Conservation (phyloP, 2,113 vertebrate genomes). For the Todiramphus chloris region DNA sequence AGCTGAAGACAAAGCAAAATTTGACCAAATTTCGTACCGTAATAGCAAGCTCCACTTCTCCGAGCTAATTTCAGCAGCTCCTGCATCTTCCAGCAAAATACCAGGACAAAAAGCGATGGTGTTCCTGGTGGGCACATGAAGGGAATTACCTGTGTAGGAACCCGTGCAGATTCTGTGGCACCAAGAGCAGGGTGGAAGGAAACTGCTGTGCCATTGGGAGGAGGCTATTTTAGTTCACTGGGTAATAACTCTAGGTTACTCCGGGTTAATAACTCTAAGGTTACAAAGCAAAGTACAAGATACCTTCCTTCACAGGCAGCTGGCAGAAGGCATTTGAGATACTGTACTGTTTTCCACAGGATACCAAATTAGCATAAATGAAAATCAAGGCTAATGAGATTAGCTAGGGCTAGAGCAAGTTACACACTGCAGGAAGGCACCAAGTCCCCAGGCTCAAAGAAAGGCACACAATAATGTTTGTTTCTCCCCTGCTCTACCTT, state of each 20-base stretch:
- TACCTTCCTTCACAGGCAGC: neutral
- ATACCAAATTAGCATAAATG: neutral
- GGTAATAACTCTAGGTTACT: neutral
- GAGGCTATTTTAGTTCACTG: neutral
- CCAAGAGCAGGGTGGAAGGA: neutral
- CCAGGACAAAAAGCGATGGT: neutral
- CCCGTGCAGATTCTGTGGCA: accelerated
- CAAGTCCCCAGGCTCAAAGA: neutral
- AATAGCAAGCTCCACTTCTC: neutral
- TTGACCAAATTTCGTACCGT: neutral
- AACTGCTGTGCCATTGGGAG: neutral
- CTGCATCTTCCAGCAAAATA: neutral
- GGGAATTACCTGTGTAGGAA: accelerated
- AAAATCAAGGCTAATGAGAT: neutral
- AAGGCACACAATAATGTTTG: neutral
- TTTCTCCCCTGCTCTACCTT: neutral
- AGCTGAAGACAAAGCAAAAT: neutral
- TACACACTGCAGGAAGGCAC: accelerated
- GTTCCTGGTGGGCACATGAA: neutral
- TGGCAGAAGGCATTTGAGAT: neutral
- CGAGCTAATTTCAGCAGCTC: neutral
- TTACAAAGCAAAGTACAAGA: neutral
- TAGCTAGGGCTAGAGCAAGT: neutral
- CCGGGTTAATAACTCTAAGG: neutral
- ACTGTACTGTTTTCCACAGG: neutral